Base-by-base conservation (phyloP, 2,113 vertebrate genomes). In the Neodontobutis hainanensis region DNA sequence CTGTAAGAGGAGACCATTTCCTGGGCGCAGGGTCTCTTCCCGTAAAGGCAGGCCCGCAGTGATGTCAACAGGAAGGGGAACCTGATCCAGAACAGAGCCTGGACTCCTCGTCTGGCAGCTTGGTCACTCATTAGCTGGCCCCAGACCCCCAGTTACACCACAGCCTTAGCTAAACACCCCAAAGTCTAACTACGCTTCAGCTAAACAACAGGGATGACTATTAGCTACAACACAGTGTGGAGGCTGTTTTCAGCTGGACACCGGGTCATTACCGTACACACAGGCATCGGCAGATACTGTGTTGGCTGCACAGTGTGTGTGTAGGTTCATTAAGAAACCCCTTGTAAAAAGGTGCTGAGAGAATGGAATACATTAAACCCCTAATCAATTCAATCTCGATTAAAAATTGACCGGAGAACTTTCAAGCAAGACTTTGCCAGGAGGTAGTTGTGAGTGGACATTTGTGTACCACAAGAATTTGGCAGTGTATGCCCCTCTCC, bases 41-140 rank as follows among this genome's bases (percentile, higher is more conserved):
- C 88, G 92, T 93, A 92, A 93, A 90, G 86, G 77, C 86, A 83
- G 85, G 85, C 84, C 82, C 79, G 61, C 82, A 78, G 88, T 91
- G 91, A 90, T 86, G 80, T 92, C 91, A 93, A 93, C 92, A 93
- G 92, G 92, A 93, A 93, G 86, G 82, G 92, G 90, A 93, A 93
- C 90, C 90, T 88, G 92, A 93, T 92, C 92, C 90, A 86, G 91
- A 91, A 85, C 86, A 82, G 76, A 77, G 82, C 69, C 85, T 85
- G 78, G 85, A 27, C 19, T 27, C 73, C 72, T 68, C 53, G 87
- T 88, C 90, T 89, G 89, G 89, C 82, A 70, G 83, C 84, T 75
- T 80, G 81, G 83, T 82, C 80, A 82, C 87, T 92, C 89, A 91
- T 91, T 92, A 92, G 77, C 83, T n/a, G 9, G 68, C 65, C 87